phyloP scores from a whole-genome alignment of 2,888 invertebrate species.

The Patella pellucida region DNA sequence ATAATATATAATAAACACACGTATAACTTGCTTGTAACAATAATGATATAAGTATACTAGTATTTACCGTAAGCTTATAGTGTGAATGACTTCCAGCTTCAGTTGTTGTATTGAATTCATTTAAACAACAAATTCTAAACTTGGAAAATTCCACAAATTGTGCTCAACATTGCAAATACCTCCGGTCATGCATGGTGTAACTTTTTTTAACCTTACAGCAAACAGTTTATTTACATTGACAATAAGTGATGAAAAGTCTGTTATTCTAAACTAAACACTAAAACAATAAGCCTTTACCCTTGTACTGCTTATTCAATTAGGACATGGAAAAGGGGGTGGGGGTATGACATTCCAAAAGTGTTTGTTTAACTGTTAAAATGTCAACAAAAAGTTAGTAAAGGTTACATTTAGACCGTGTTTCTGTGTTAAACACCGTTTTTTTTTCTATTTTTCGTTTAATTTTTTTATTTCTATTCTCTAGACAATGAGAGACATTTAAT shows the following conservation, averaged over 20 bases:
- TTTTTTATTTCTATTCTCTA: too few species aligned
- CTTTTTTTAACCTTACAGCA: not conserved
- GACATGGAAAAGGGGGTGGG: too few species aligned
- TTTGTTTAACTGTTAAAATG: too few species aligned
- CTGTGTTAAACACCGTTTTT: too few species aligned
- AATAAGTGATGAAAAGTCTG: constrained; percentile 7
- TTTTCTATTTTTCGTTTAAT: too few species aligned
- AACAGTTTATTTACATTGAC: constrained; percentile 1
- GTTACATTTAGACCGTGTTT: too few species aligned
- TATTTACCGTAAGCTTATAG: not conserved
- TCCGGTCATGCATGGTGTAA: not conserved
- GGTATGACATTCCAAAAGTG: too few species aligned
- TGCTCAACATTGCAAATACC: constrained; percentile 4
- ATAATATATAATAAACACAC: too few species aligned
- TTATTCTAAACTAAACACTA: constrained; percentile 1
- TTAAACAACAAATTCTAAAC: not conserved
- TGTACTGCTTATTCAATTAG: not conserved
- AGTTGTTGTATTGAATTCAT: not conserved
- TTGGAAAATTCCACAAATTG: constrained; percentile 1
- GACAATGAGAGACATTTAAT: too few species aligned
- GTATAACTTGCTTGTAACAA: too few species aligned
- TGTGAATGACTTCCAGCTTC: not conserved
- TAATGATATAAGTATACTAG: not conserved
- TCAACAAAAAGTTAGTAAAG: too few species aligned
- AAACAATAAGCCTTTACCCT: not conserved